Base-by-base conservation (phyloP, 2,113 vertebrate genomes). In the Arenaria interpres region DNA sequence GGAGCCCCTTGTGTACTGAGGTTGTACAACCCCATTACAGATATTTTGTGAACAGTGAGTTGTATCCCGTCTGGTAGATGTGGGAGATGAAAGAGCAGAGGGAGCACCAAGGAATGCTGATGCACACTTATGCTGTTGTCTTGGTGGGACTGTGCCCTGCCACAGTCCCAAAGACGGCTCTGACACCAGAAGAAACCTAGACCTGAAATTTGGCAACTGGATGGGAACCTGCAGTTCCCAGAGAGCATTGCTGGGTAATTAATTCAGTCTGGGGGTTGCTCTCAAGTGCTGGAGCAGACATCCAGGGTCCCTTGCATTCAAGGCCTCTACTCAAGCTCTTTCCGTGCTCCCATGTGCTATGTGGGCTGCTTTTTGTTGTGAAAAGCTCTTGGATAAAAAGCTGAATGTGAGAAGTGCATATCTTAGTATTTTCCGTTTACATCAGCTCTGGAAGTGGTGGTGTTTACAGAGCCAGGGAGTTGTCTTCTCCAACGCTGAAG, bases 321-420 rank as follows among this genome's bases (percentile, higher is more conserved):
- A 12, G 4, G 9, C 85, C 21, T 69, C 57, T 0, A 0, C 22
- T 32, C 3, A 1, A 33, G 19, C 50, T 24, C 30, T 69, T 92
- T 33, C 43, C 14, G 12, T 37, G 33, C 14, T 78, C 9, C 28
- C 12, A 8, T 30, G 21, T 68, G 18, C 39, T 80, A 33, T 19
- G 13, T 57, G 51, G 78, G 32, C 30, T 63, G 75, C 62, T 22
- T 76, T 28, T 30, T 48, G 30, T 24, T 50, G 5, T 83, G 79
- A 69, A 80, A 85, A 4, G 5, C 7, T 43, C n/a, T 69, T 66
- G 13, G 23, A 41, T 17, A 35, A 80, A 82, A 69, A 88, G 18
- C 14, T 50, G 59, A 83, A 33, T 20, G 62, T 7, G 7, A 30
- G 17, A 81, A 71, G 37, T 8, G 17, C n/a, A 57, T 24, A 19